Evolutionary conservation across 2,797 vertebrate species (phyloP), one percentile per base, ranked within the genome.

Genomic region (Sciurus vulgaris): DNA sequence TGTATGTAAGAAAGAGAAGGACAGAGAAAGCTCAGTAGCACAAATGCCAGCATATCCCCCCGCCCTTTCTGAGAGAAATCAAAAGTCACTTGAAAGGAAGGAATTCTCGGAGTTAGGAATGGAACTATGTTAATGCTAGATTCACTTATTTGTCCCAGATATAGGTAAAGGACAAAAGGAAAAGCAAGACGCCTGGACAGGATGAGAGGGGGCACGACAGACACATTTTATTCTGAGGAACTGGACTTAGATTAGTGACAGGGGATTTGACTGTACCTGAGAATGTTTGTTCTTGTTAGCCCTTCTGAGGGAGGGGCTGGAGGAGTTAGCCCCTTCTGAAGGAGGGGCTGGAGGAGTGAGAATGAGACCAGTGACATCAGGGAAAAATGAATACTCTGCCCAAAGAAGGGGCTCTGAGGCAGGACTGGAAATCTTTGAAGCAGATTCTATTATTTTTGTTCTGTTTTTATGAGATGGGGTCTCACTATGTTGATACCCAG

Each of bases 21-120:
- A 35, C 20, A 33, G 41, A 91, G 65, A 70, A 88, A 63, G 56
- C 72, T 72, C 85, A 56, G 70, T 18, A 33, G 54, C 69, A 79
- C 51, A 41, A 81, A 92, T 30, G n/a, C 63, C 74, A 93, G 28
- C 35, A 82, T n/a, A 77, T 13, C 30, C 72, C 22, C 38, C 38
- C 38, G 51, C 38, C 70, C 70, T 84, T 90, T 73, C n/a, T 63
- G 61, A 95, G 91, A 86, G 69, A 93, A 67, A 72, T 30, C 65
- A 79, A 85, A 59, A 89, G 79, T 82, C 15, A 20, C 35, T 83
- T 20, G 12, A 76, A 74, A 95, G 79, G 33, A 65, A 96, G 61
- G 54, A 92, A 33, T 81, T 61, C 70, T 88, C 13, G 3, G 87
- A 49, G 83, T 54, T 33, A n/a, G 67, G 67, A 20, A 84, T 22